These are phyloP conservation scores for Hypena proboscidalis DNA, from an alignment of 2,888 invertebrate genomes.

Conservation along the genomic window DNA sequence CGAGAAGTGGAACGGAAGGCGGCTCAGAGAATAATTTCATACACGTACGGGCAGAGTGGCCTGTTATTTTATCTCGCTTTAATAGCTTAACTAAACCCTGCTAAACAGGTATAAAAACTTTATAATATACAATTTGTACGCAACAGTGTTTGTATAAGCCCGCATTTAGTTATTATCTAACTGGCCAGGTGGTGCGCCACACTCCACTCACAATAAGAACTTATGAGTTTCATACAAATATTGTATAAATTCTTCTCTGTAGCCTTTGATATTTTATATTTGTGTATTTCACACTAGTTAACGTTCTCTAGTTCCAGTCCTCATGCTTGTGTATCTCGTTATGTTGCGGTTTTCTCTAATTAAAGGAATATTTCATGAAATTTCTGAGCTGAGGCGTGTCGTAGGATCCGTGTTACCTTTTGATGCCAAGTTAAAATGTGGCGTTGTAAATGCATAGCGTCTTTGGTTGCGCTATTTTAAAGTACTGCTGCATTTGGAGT, in stretches of 20 bases:
- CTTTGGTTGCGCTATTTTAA: too few relatives aligned
- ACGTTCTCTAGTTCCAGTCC: slow-evolving; percentile 11
- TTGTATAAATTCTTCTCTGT: too few relatives aligned
- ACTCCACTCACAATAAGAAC: not conserved
- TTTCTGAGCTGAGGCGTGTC: not conserved
- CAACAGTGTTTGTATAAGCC: slow-evolving; percentile 19
- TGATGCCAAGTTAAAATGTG: not conserved
- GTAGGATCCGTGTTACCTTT: slow-evolving; percentile 3
- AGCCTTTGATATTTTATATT: not conserved
- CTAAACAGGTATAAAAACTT: slow-evolving; percentile 31
- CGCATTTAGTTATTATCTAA: slow-evolving; percentile 22
- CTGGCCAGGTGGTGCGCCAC: slow-evolving; percentile 9
- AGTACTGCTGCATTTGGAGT: too few relatives aligned
- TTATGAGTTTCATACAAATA: too few relatives aligned
- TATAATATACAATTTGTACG: slow-evolving; percentile 23
- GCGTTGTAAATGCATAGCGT: too few relatives aligned
- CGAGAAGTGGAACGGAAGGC: slow-evolving; percentile 30
- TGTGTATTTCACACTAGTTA: not conserved
- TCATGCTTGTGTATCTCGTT: slow-evolving; percentile 10
- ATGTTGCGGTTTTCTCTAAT: slow-evolving; percentile 13
- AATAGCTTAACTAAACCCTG: slow-evolving; percentile 26
- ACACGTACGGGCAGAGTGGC: slow-evolving; percentile 32
- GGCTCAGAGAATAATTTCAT: slow-evolving; percentile 40
- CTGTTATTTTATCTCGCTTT: slow-evolving; percentile 44
- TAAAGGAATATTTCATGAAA: slow-evolving; percentile 6